A percentile compares a stretch with the other conserved stretches of the same genome.
Conservation (phyloP, 2,113 vertebrate species). For the Laticauda colubrina region DNA sequence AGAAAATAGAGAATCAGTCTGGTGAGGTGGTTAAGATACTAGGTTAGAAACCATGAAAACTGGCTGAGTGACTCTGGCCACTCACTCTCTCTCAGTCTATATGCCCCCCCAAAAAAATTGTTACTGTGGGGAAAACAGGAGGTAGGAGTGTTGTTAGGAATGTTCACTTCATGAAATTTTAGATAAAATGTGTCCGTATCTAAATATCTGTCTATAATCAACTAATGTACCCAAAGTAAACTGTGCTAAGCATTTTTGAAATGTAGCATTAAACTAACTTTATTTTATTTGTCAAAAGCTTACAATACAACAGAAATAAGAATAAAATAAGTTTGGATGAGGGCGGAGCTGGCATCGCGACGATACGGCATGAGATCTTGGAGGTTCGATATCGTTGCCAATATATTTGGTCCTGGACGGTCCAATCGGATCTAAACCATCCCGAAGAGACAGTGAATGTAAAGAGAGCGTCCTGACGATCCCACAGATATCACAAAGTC, state of each 20-base stretch:
- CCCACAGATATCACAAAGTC: too few relatives aligned
- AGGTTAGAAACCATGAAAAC: neutral
- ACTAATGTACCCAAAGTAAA: neutral
- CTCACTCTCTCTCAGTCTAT: neutral
- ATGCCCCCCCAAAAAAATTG: neutral
- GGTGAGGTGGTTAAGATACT: neutral
- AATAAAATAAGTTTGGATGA: too few relatives aligned
- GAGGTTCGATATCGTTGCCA: too few relatives aligned
- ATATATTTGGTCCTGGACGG: too few relatives aligned
- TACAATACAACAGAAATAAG: too few relatives aligned
- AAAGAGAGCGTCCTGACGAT: too few relatives aligned
- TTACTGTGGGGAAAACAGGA: neutral
- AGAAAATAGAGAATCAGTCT: neutral
- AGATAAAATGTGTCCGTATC: neutral
- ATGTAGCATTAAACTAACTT: neutral
- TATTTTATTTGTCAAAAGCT: too few relatives aligned
- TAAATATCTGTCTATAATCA: neutral
- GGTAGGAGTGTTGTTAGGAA: neutral
- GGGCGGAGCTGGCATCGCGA: too few relatives aligned
- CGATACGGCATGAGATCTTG: too few relatives aligned
- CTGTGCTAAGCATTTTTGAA: neutral
- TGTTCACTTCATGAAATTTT: neutral
- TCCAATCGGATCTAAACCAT: too few relatives aligned
- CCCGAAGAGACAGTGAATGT: too few relatives aligned
- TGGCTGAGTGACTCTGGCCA: neutral